Conservation (phyloP, 2,113 vertebrate species). For the Leptodactylus fuscus region DNA sequence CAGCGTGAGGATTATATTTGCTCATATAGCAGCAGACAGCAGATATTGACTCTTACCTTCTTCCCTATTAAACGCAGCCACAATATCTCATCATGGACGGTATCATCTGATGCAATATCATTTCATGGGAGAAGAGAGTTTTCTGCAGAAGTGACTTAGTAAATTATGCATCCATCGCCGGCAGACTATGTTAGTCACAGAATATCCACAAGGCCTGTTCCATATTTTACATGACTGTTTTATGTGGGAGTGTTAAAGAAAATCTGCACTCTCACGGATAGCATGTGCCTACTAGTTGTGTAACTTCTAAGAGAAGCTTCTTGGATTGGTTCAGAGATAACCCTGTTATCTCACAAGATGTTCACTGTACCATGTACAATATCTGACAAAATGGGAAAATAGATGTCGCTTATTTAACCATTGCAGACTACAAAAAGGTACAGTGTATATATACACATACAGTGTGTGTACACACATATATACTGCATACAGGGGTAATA, state of each 20-base stretch:
- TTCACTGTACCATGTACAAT: not conserved
- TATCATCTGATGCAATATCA: too few species aligned
- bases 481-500: too few species aligned
- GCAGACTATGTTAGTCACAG: not conserved
- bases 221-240: constrained; percentile 11
- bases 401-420: not conserved
- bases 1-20: not conserved
- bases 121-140: not conserved
- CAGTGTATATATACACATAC: too few species aligned
- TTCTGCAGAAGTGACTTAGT: not conserved
- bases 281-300: not conserved
- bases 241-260: constrained; percentile 15
- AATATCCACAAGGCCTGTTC: not conserved
- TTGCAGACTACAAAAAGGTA: too few species aligned
- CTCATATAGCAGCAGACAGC: too few species aligned
- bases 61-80: not conserved
- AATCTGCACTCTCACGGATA: not conserved
- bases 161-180: constrained; percentile 13
- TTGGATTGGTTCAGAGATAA: not conserved
- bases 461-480: too few species aligned
- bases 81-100: not conserved
- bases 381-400: not conserved
- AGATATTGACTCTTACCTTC: too few species aligned
- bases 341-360: not conserved
- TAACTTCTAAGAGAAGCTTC: not conserved